These are phyloP conservation scores for Melanophora roralis DNA, from an alignment of 2,888 invertebrate species.

Conservation along the genomic window DNA sequence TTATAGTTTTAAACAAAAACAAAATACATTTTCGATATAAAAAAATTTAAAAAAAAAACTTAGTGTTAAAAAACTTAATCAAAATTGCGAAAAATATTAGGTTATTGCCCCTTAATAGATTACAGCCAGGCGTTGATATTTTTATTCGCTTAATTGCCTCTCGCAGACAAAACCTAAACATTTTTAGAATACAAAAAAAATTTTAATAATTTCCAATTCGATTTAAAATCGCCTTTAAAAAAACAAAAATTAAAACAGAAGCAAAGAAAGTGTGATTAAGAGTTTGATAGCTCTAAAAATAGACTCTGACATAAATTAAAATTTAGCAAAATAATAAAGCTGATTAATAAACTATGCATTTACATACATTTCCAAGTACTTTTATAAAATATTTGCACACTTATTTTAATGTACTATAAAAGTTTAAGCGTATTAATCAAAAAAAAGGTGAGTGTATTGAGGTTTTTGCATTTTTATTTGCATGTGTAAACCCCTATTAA, in stretches of 20 bases:
- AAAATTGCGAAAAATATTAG: neutral
- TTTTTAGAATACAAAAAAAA: neutral
- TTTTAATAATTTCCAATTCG: neutral
- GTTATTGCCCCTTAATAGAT: neutral
- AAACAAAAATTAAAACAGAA: neutral
- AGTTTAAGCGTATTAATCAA: too few relatives aligned
- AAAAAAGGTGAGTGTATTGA: too few relatives aligned
- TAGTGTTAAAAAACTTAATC: neutral
- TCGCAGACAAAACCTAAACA: neutral
- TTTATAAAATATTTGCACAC: too few relatives aligned
- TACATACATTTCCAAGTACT: too few relatives aligned
- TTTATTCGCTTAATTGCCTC: neutral
- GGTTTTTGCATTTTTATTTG: too few relatives aligned
- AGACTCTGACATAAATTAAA: conserved; percentile 20
- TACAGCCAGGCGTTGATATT: neutral
- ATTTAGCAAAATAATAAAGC: conserved; percentile 8
- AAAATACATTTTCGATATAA: too few relatives aligned
- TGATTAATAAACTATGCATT: too few relatives aligned
- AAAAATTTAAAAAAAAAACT: too few relatives aligned
- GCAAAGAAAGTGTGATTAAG: conserved; percentile 10
- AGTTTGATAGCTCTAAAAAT: conserved; percentile 8
- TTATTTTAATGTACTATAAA: too few relatives aligned
- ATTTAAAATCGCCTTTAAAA: neutral
- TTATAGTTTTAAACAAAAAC: neutral
- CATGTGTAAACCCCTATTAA: neutral